phyloP scores from a whole-genome alignment of 2,113 vertebrate species.

The Ageneiosus marmoratus region DNA sequence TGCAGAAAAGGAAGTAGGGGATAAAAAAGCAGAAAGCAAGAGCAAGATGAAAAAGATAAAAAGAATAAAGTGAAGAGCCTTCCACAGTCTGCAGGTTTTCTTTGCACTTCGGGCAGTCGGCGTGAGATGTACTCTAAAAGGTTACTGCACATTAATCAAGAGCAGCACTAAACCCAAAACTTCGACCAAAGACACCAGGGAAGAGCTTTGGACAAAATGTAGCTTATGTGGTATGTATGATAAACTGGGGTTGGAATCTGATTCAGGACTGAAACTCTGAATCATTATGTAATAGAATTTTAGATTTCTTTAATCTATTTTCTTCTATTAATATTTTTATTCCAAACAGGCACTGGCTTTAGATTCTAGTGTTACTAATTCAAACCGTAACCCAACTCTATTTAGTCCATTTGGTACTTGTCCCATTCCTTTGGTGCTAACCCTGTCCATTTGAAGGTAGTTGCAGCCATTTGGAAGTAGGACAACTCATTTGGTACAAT shows the following conservation, averaged over 20 bases:
- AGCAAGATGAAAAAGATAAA: slow-evolving; percentile 2
- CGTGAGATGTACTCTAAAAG: not conserved
- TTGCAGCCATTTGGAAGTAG: too few relatives aligned
- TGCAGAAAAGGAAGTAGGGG: not conserved
- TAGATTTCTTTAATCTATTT: not conserved
- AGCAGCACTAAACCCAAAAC: not conserved
- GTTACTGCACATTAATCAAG: not conserved
- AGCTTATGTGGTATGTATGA: not conserved
- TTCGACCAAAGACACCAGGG: not conserved
- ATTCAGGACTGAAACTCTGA: not conserved
- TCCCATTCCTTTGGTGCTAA: too few relatives aligned
- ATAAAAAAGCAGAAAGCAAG: not conserved
- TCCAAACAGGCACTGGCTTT: too few relatives aligned
- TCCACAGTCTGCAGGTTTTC: not conserved
- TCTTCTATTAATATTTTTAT: not conserved
- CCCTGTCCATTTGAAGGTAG: too few relatives aligned
- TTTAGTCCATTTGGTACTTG: too few relatives aligned
- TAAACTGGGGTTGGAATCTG: not conserved
- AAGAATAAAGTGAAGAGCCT: not conserved
- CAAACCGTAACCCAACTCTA: too few relatives aligned
- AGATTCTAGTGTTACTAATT: too few relatives aligned
- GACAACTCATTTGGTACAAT: too few relatives aligned
- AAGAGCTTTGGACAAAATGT: not conserved
- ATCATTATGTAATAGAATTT: not conserved
- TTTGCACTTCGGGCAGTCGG: not conserved